Evolutionary conservation across 2,113 vertebrate species (phyloP), one percentile per base, ranked within the genome.

Genomic region (Spilogale gracilis): DNA sequence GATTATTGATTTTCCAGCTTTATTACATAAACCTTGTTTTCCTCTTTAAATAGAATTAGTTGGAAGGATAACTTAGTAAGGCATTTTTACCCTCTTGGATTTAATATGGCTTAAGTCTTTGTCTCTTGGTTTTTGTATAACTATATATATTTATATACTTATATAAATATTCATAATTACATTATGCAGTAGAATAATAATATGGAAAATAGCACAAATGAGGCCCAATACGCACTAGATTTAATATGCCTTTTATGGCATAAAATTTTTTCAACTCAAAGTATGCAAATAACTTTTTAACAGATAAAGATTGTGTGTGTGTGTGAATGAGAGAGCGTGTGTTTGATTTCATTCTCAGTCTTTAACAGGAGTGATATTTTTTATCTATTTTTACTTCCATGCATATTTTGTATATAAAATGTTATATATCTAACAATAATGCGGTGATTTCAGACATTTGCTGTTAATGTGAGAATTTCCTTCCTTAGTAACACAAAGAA

Each of bases 111-210:
- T 74, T 58, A 83, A 85, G 43, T 86, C 60, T 84, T 65, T 78
- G 9, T 60, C 12, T 67, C 17, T 93, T 95, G 13, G 43, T 80
- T 93, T 90, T 93, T 86, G 74, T 86, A 21, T 60, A 90, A 81
- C 87, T 91, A 89, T 95, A 38, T 38, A 38, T 38, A 38, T 38
- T 38, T 38, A 38, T 38, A 38, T 38, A 38, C 38, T 38, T 86
- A 81, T 86, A 21, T 60, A 90, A 81, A 91, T 91, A 89, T 95
- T 92, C 54, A 43, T 73, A 73, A 86, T 63, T 86, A 52, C n/a
- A 43, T 86, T 74, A 86, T 91, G 7, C 30, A 79, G 20, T 54
- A 11, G 54, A 79, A 95, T 54, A 63, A 63, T 43, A 93, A 91
- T 74, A 52, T 25, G 86, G 48, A 67, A 61, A 79, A 78, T 61